Conservation (phyloP, 2,888 invertebrate species). For the Athrips mouffetella region DNA sequence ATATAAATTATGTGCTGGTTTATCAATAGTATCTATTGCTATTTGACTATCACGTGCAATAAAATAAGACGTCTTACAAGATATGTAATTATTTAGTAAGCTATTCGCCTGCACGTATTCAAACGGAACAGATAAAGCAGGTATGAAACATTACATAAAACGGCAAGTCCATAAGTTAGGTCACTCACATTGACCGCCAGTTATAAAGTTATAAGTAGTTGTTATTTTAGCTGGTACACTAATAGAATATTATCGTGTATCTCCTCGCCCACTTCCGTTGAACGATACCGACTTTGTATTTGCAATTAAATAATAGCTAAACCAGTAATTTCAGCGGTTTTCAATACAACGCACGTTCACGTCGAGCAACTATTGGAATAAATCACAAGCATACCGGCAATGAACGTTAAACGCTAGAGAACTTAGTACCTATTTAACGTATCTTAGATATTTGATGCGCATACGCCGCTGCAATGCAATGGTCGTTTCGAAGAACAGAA, state of each 20-base stretch:
- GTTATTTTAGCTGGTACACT: slow-evolving; percentile 29
- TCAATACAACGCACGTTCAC: neutral
- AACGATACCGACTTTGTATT: slow-evolving; percentile 39
- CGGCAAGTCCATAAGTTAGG: slow-evolving; percentile 22
- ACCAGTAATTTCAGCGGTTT: neutral
- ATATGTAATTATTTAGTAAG: slow-evolving; percentile 8
- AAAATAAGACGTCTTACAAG: neutral
- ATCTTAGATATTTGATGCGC: slow-evolving; percentile 29
- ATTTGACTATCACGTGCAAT: neutral
- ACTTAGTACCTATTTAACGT: neutral
- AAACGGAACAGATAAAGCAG: slow-evolving; percentile 7
- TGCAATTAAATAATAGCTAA: too few species aligned
- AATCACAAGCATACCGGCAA: neutral
- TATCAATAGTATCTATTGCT: neutral
- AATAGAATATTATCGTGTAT: slow-evolving; percentile 37
- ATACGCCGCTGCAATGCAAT: slow-evolving; percentile 26
- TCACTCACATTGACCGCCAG: too few species aligned
- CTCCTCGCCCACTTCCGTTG: slow-evolving; percentile 51
- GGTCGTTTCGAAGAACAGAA: slow-evolving; percentile 5
- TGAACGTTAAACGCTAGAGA: neutral
- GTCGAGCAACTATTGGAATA: neutral
- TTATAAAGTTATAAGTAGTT: slow-evolving; percentile 25
- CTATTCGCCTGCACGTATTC: neutral
- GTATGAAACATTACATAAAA: slow-evolving; percentile 11
- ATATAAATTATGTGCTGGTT: too few species aligned